Evolutionary conservation across 2,888 invertebrate species (phyloP).

Genomic region (Parascotia fuliginaria): DNA sequence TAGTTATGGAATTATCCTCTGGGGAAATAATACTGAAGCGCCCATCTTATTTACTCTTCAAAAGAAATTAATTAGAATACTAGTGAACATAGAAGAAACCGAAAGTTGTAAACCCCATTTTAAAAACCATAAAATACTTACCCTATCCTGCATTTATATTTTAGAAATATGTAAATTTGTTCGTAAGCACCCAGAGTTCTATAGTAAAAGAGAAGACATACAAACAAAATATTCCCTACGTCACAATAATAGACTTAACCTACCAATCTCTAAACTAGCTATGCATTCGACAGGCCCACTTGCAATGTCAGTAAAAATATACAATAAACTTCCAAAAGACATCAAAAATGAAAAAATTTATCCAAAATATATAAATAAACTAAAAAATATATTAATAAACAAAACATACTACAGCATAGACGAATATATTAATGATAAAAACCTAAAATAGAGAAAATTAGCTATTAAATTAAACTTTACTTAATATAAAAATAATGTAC

Average conservation of each 20-base stretch:
- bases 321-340: not conserved
- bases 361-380: not conserved
- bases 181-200: not conserved
- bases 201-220: not conserved
- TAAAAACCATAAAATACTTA: not conserved
- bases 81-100: not conserved
- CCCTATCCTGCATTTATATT: not conserved
- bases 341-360: not conserved
- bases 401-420: not conserved
- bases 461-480: no score
- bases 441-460: not conserved
- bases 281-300: not conserved
- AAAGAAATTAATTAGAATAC: not conserved
- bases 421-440: not conserved
- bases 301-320: not conserved
- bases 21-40: not conserved
- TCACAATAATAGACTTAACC: not conserved
- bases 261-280: not conserved
- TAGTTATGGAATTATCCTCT: not conserved
- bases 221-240: not conserved
- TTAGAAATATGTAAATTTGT: not conserved
- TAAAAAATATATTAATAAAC: not conserved
- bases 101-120: not conserved
- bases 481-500: no score
- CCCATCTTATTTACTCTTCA: not conserved